Conservation (phyloP, 2,113 vertebrate species). For the Haemorhous mexicanus region DNA sequence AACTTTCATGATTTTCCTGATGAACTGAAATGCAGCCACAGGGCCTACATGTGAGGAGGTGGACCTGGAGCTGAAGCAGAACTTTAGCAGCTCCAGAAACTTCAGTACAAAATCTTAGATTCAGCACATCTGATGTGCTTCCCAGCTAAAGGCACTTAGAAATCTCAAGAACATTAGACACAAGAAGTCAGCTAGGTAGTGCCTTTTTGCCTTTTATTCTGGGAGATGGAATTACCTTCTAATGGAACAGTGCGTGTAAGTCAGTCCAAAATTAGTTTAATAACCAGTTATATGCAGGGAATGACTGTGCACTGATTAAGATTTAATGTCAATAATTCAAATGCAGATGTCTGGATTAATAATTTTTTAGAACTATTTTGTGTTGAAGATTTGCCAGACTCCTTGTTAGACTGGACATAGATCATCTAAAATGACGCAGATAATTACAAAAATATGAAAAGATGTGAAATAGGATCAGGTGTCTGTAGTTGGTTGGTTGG, state of each 20-base stretch:
- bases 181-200: not conserved
- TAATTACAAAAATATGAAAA: not conserved
- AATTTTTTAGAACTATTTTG: not conserved
- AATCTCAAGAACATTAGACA: not conserved
- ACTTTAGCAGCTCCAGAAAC: not conserved
- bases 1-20: not conserved
- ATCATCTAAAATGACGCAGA: not conserved
- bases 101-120: not conserved
- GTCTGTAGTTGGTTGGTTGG: fast-evolving
- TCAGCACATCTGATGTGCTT: not conserved
- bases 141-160: not conserved
- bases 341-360: not conserved
- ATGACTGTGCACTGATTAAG: not conserved
- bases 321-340: not conserved
- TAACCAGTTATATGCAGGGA: not conserved
- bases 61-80: not conserved
- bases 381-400: not conserved
- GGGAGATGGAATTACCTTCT: not conserved
- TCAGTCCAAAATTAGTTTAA: not conserved
- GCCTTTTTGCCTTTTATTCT: not conserved
- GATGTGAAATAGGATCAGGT: not conserved
- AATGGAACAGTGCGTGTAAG: not conserved
- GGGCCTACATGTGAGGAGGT: fast-evolving
- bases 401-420: not conserved
- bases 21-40: not conserved